Conservation (phyloP, 1,140 invertebrate species). For the Mizuhopecten yessoensis region DNA sequence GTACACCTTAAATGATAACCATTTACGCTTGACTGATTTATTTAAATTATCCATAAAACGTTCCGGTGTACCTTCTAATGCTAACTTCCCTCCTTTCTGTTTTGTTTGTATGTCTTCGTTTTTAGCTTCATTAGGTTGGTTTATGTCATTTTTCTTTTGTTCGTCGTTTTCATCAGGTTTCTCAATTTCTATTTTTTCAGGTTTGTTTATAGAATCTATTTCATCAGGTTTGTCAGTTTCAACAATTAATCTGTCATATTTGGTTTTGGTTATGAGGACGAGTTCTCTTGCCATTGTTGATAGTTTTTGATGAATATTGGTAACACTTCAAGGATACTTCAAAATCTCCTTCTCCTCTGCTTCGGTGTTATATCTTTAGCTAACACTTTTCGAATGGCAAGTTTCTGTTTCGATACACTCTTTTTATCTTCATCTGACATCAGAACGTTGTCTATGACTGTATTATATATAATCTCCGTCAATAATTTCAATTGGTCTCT, state of each 20-base stretch:
- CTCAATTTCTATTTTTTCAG: background rate
- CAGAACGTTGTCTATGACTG: too few relatives aligned
- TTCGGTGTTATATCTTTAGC: too few relatives aligned
- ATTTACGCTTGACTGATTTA: too few relatives aligned
- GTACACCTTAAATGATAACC: too few relatives aligned
- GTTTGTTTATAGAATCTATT: too few relatives aligned
- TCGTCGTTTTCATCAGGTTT: background rate
- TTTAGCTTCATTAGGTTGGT: too few relatives aligned
- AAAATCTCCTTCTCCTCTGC: slow-evolving; percentile 35
- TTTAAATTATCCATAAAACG: too few relatives aligned
- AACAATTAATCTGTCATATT: slow-evolving; percentile 49
- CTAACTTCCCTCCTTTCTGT: background rate
- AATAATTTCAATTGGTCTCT: slow-evolving; percentile 18
- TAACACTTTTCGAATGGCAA: too few relatives aligned
- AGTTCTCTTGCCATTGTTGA: slow-evolving; percentile 51
- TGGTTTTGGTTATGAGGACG: too few relatives aligned
- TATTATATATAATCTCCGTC: slow-evolving; percentile 53
- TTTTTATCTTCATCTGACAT: slow-evolving; percentile 49
- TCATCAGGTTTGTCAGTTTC: background rate
- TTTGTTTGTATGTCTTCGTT: background rate
- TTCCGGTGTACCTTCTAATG: too few relatives aligned
- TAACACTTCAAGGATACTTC: slow-evolving; percentile 24
- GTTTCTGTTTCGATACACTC: slow-evolving; percentile 35
- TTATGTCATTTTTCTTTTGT: too few relatives aligned
- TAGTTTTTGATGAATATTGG: slow-evolving; percentile 41